Evolutionary conservation across 2,888 invertebrate species (phyloP), one percentile per base, ranked within the genome.

Genomic region (Clusia tigrina): DNA sequence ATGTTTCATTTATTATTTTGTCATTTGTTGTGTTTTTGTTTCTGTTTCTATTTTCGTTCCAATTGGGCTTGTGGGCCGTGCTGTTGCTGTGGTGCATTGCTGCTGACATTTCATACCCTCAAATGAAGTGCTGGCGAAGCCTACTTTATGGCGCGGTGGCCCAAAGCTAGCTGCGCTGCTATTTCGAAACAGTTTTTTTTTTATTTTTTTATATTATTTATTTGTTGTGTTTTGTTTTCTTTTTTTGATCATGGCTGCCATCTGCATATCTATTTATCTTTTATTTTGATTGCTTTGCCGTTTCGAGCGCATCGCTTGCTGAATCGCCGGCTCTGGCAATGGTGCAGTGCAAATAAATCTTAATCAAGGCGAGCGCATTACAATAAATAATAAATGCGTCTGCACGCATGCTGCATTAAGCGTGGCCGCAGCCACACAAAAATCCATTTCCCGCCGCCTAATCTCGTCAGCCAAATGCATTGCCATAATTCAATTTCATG

Each of bases 191-290:
- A n/a, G n/a, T n/a, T n/a, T n/a, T n/a, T n/a, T n/a, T n/a, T n/a
- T n/a, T n/a, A n/a, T n/a, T n/a, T n/a, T n/a, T n/a, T n/a, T n/a
- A n/a, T n/a, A n/a, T n/a, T n/a, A n/a, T n/a, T n/a, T n/a, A n/a
- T n/a, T n/a, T n/a, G n/a, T n/a, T n/a, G n/a, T n/a, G n/a, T n/a
- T n/a, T n/a, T n/a, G n/a, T n/a, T n/a, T n/a, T n/a, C n/a, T n/a
- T n/a, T n/a, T n/a, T n/a, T n/a, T n/a, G n/a, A n/a, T n/a, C n/a
- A n/a, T n/a, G n/a, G n/a, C n/a, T n/a, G n/a, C n/a, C n/a, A n/a
- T n/a, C n/a, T n/a, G 32, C 32, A 32, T 9, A 32, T 32, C n/a
- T 42, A 15, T 15, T 15, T 42, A 42, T 69, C 69, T 70, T 69
- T 63, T 66, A 67, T 62, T 62, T 53, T 64, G 18, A 46, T 59